Conservation (phyloP, 2,113 vertebrate genomes). For the Aegotheles bennettii region DNA sequence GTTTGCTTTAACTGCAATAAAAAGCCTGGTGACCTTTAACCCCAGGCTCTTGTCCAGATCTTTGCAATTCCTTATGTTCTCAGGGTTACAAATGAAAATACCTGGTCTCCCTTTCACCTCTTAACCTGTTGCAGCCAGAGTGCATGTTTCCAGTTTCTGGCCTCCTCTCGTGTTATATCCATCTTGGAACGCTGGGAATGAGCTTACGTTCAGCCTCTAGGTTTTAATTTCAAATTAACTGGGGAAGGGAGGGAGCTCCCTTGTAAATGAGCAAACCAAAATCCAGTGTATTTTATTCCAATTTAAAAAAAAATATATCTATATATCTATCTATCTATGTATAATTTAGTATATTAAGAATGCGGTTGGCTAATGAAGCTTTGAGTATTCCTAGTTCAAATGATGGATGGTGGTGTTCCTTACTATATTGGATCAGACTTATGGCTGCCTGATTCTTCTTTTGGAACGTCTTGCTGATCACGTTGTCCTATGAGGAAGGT, state of each 20-base stretch:
- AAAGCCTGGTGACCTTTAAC: constrained; percentile 95
- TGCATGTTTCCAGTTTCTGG: constrained; percentile 67
- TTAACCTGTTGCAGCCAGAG: constrained; percentile 61
- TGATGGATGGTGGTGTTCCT: constrained; percentile 51
- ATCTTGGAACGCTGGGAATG: constrained; percentile 42
- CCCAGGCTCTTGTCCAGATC: constrained; percentile 61
- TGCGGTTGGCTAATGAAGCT: constrained; percentile 46
- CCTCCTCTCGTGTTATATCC: constrained; percentile 47
- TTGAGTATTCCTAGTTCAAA: constrained; percentile 44
- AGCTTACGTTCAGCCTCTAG: constrained; percentile 36
- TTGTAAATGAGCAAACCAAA: constrained; percentile 52
- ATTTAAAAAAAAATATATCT: not conserved
- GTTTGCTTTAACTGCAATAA: constrained; percentile 93
- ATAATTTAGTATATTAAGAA: constrained; percentile 46
- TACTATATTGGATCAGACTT: constrained; percentile 28
- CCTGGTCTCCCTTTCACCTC: constrained; percentile 53
- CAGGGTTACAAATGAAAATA: constrained; percentile 77
- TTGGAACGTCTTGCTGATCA: constrained; percentile 13
- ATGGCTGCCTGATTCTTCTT: constrained; percentile 46
- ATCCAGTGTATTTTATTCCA: constrained; percentile 65
- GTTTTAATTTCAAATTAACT: constrained; percentile 44
- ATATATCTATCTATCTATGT: not conserved
- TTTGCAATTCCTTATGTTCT: constrained; percentile 79
- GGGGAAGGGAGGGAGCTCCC: constrained; percentile 21
- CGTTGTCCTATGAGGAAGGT: not conserved